These are phyloP conservation scores for Megastigmus dorsalis DNA, from an alignment of 2,888 invertebrate species.

Conservation along the genomic window DNA sequence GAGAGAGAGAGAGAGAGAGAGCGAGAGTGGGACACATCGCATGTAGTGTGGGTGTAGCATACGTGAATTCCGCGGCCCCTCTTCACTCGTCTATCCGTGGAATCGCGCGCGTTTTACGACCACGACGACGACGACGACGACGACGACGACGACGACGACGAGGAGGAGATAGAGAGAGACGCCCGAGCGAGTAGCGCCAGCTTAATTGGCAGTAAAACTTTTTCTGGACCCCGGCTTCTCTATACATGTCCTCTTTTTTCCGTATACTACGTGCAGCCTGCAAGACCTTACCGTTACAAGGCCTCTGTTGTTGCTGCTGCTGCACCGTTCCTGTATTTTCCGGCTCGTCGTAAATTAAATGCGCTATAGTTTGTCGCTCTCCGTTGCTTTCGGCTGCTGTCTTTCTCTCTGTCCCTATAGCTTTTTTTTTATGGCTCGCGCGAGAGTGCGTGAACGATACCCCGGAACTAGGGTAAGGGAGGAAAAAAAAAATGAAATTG, in stretches of 20 bases:
- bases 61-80: background rate
- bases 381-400: background rate
- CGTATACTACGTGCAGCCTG: too few species aligned
- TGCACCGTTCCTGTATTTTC: background rate
- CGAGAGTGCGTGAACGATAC: too few species aligned
- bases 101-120: slow-evolving; percentile 39
- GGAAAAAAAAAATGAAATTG: background rate
- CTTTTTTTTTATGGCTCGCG: background rate
- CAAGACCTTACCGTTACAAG: too few species aligned
- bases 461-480: background rate
- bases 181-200: background rate
- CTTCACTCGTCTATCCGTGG: slow-evolving; percentile 5
- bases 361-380: background rate
- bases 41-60: background rate
- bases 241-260: background rate
- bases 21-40: too few species aligned
- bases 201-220: slow-evolving; percentile 52
- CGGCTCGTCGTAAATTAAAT: slow-evolving; percentile 36
- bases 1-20: too few species aligned
- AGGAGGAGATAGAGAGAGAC: too few species aligned
- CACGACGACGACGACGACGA: too few species aligned
- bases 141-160: too few species aligned
- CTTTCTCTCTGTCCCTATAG: background rate
- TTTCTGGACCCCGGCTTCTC: background rate
- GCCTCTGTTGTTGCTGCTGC: too few species aligned